Conservation (phyloP, 2,797 vertebrate genomes). For the Danio jaintianensis region DNA sequence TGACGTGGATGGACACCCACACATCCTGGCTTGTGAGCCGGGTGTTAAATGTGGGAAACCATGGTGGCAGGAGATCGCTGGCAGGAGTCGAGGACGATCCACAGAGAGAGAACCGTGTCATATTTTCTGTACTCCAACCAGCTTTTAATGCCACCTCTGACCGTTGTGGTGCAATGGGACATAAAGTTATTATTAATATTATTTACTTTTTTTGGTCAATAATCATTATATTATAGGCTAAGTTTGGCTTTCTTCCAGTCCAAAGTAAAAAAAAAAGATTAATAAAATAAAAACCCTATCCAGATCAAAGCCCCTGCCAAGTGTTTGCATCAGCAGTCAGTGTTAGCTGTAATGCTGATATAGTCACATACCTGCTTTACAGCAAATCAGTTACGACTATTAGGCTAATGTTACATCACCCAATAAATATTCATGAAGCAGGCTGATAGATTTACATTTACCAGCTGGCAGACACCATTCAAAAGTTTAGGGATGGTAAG, state of each 20-base stretch:
- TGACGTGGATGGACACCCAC: conserved; percentile 55
- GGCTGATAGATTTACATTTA: conserved; percentile 14
- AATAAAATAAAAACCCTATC: too few species aligned
- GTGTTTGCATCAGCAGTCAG: neutral
- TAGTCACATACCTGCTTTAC: conserved; percentile 12
- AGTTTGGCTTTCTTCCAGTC: neutral
- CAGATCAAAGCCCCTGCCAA: neutral
- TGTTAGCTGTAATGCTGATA: neutral
- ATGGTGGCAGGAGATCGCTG: conserved; percentile 55
- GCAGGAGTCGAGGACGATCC: conserved; percentile 47
- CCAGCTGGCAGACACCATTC: neutral
- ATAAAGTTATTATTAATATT: too few species aligned
- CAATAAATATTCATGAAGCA: conserved; percentile 22
- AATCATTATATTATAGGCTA: neutral
- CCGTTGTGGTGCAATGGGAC: neutral
- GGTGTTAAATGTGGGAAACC: conserved; percentile 61
- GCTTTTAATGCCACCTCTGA: conserved; percentile 19
- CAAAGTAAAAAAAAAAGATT: neutral
- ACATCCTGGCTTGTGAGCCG: conserved; percentile 49
- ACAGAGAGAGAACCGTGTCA: conserved; percentile 40
- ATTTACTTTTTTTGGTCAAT: neutral
- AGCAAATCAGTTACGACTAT: conserved; percentile 10
- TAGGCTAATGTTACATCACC: conserved; percentile 16
- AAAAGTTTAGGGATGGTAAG: neutral
- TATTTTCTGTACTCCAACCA: conserved; percentile 29